These are phyloP conservation scores for Coreoperca whiteheadi DNA, from an alignment of 2,113 vertebrate species.

Conservation along the genomic window DNA sequence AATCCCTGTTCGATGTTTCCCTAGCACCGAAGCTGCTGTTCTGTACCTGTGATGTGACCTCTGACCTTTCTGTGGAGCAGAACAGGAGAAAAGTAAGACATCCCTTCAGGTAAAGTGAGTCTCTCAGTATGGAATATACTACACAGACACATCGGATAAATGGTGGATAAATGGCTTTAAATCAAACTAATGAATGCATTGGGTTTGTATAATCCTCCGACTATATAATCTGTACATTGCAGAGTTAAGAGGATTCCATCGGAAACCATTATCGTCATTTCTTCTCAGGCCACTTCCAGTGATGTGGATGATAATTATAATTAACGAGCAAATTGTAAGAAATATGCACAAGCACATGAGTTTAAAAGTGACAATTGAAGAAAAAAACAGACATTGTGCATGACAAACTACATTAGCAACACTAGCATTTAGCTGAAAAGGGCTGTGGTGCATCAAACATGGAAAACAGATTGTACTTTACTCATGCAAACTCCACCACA, in stretches of 20 bases:
- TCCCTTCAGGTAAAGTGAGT: constrained; percentile 1
- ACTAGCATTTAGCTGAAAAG: constrained; percentile 19
- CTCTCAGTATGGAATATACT: constrained; percentile 1
- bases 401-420: background rate
- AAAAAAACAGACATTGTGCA: background rate
- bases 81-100: background rate
- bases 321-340: background rate
- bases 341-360: background rate
- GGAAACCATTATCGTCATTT: constrained; percentile 15
- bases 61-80: background rate
- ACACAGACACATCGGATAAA: background rate
- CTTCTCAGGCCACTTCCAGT: background rate
- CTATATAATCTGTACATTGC: constrained; percentile 45
- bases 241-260: constrained; percentile 36
- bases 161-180: constrained; percentile 27
- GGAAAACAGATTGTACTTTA: background rate
- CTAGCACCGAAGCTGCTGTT: background rate
- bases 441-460: background rate
- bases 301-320: constrained; percentile 26
- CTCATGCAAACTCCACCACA: background rate
- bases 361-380: constrained; percentile 20
- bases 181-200: constrained; percentile 46
- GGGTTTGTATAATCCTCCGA: constrained; percentile 30
- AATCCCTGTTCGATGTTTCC: background rate
- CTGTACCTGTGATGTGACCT: constrained; percentile 4